Conservation (phyloP, 2,888 invertebrate genomes). For the Ptychoptera albimana region DNA sequence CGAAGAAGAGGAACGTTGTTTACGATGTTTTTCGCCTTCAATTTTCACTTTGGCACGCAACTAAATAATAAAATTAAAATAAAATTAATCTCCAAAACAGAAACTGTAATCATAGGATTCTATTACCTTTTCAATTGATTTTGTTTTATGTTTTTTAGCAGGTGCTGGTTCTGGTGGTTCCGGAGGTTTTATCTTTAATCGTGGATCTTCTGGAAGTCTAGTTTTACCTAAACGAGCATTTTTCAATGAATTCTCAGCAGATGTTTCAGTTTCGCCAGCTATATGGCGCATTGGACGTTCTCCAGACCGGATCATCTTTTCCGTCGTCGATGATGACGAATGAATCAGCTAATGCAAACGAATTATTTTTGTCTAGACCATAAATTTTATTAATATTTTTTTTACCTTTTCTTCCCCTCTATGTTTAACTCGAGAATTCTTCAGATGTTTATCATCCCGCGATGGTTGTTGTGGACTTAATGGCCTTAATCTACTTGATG, state of each 20-base stretch:
- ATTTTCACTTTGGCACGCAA: constrained; percentile 29
- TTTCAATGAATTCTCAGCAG: too few species aligned
- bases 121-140: constrained; percentile 28
- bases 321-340: too few species aligned
- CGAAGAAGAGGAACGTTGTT: constrained; percentile 36
- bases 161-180: constrained; percentile 35
- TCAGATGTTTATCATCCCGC: constrained; percentile 23
- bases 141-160: constrained; percentile 31
- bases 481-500: constrained; percentile 16
- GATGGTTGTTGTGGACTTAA: constrained; percentile 18
- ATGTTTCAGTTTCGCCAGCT: neutral
- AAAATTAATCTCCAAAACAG: neutral
- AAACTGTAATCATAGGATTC: neutral
- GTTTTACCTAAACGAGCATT: neutral
- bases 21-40: constrained; percentile 30
- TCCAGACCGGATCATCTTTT: too few species aligned
- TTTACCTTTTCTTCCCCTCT: constrained; percentile 22
- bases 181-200: constrained; percentile 33
- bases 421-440: constrained; percentile 9
- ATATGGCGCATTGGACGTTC: neutral
- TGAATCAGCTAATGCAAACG: too few species aligned
- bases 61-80: constrained; percentile 12
- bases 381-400: too few species aligned
- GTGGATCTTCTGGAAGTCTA: constrained; percentile 38
- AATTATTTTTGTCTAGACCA: too few species aligned